Conservation (phyloP, 2,113 vertebrate species). For the Oenanthe melanoleuca region DNA sequence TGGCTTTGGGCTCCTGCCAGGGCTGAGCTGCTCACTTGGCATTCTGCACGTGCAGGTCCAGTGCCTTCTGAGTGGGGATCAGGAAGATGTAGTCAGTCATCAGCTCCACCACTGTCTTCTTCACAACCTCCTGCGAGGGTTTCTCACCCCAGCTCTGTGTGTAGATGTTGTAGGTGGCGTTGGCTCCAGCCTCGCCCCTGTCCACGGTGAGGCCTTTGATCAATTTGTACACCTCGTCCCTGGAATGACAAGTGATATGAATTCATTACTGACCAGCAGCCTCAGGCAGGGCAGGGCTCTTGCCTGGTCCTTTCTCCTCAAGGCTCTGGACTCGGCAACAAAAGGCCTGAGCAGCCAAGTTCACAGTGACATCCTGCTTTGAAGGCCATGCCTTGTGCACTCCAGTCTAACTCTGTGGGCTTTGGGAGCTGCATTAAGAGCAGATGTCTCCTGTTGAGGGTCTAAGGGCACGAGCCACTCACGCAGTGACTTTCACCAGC, state of each 20-base stretch:
- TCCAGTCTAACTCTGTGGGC: not conserved
- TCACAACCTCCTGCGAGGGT: conserved; percentile 73
- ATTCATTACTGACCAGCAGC: not conserved
- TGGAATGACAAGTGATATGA: conserved; percentile 35
- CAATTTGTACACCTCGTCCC: conserved; percentile 75
- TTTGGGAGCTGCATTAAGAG: not conserved
- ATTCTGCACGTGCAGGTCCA: conserved; percentile 81
- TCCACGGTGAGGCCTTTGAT: conserved; percentile 73
- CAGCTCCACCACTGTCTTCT: conserved; percentile 84
- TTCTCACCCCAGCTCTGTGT: conserved; percentile 74
- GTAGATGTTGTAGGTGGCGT: conserved; percentile 74
- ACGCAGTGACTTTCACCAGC: conserved; percentile 68
- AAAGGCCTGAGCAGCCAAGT: not conserved
- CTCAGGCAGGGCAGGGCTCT: not conserved
- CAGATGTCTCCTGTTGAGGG: not conserved
- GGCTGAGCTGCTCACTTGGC: conserved; percentile 78
- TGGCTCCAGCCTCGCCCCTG: conserved; percentile 72
- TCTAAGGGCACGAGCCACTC: conserved; percentile 11
- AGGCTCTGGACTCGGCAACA: not conserved
- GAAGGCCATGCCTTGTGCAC: not conserved
- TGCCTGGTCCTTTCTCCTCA: not conserved
- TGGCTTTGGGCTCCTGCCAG: not conserved
- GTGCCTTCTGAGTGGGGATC: conserved; percentile 79
- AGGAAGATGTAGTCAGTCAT: conserved; percentile 89
- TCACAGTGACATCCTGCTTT: not conserved